These are phyloP conservation scores for Lasiurus cinereus DNA, from an alignment of 2,113 vertebrate species.

Conservation along the genomic window DNA sequence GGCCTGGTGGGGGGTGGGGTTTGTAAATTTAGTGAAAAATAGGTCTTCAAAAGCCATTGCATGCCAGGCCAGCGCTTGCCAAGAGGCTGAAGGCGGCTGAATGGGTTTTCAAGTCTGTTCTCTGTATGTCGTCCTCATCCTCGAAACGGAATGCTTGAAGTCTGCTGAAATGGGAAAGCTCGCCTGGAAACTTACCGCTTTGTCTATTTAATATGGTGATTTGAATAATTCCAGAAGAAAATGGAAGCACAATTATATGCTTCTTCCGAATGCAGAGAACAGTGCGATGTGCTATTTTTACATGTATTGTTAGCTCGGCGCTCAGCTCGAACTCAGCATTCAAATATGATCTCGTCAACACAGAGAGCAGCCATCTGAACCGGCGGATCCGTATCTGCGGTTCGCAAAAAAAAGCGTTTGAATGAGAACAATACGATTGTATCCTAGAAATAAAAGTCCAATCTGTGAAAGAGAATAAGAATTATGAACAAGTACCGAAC, in stretches of 20 bases:
- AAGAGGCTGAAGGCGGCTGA: not conserved
- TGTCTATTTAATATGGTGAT: slow-evolving; percentile 44
- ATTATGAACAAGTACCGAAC: slow-evolving; percentile 61
- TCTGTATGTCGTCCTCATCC: not conserved
- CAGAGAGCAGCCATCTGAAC: slow-evolving; percentile 52
- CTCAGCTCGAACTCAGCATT: slow-evolving; percentile 72
- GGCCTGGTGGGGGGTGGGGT: not conserved
- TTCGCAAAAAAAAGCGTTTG: slow-evolving; percentile 35
- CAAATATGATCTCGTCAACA: slow-evolving; percentile 63
- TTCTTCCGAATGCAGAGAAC: slow-evolving; percentile 60
- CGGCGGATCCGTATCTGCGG: not conserved
- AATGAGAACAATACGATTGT: slow-evolving; percentile 49
- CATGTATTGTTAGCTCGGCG: slow-evolving; percentile 63
- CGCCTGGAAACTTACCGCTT: slow-evolving; percentile 56
- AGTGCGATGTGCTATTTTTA: slow-evolving; percentile 66
- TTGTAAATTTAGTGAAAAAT: not conserved
- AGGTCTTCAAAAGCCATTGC: not conserved
- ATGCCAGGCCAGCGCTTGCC: not conserved
- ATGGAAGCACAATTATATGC: slow-evolving; percentile 62
- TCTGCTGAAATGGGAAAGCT: slow-evolving; percentile 39
- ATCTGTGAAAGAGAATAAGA: slow-evolving; percentile 15
- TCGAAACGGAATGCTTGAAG: slow-evolving; percentile 23
- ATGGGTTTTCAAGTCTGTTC: not conserved
- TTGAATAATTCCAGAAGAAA: slow-evolving; percentile 76
- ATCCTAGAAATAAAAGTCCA: slow-evolving; percentile 62